Base-by-base conservation (phyloP, 2,888 invertebrate genomes). In the Troglohyphantes excavatus region DNA sequence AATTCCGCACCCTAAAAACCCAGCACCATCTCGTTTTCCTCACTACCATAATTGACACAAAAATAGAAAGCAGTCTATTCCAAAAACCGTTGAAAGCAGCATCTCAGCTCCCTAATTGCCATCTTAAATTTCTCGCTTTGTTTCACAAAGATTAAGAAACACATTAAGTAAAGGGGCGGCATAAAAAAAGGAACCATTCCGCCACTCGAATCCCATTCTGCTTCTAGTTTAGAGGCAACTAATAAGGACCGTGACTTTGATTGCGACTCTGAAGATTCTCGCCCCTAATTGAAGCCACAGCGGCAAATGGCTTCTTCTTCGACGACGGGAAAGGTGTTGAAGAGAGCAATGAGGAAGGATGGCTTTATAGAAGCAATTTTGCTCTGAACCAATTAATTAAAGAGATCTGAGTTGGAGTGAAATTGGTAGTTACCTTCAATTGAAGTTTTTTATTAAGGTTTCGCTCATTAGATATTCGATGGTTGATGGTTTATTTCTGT, bases 41-140 rank as follows among this genome's bases (percentile, higher is more conserved):
- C n/a, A 5, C 53, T 5, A 53, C 53, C 53, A 53, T 53, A 53
- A 53, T 53, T 53, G 13, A 53, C 53, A n/a, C n/a, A n/a, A 53
- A n/a, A 13, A n/a, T 39, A 53, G 26, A 39, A 53, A 61, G 21
- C 61, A 5, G 61, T 59, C 29, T 53, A 63, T 65, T 43, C 33
- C 65, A 21, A 21, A 43, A 76, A 39, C 23, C 43, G 26, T 63
- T 61, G 9, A 61, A 63, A 61, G 76, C 33, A 61, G 61, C 33
- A 78, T 23, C 39, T 11, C 33, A 6, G 21, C 63, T 63, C 68
- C 68, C 39, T 65, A 78, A 78, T 75, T 75, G 53, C 75, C 59
- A 27, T 33, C 61, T 29, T 61, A 53, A 75, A 72, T 29, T 68
- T 33, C 33, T 27, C 75, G 33, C 78, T 78, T 78, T 78, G 78